These are phyloP conservation scores for Euplagia quadripunctaria DNA, from an alignment of 2,888 invertebrate species.

Conservation along the genomic window DNA sequence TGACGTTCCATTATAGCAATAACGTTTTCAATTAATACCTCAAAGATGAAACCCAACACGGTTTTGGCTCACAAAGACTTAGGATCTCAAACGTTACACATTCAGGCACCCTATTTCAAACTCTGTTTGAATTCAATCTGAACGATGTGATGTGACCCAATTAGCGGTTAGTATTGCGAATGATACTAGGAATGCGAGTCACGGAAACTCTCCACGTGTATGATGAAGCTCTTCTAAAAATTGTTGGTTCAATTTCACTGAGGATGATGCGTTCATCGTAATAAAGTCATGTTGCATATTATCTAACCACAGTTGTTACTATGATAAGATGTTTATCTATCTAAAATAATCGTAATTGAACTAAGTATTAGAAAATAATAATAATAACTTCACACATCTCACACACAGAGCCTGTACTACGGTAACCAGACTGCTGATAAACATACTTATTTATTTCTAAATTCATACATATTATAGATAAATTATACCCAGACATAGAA, in stretches of 20 bases:
- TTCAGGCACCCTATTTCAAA: constrained; percentile 55
- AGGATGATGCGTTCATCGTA: background rate
- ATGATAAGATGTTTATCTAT: too few relatives aligned
- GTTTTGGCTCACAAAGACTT: constrained; percentile 27
- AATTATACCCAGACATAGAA: too few relatives aligned
- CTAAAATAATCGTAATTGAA: too few relatives aligned
- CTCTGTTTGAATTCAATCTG: constrained; percentile 64
- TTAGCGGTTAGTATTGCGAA: constrained; percentile 54
- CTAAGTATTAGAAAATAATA: too few relatives aligned
- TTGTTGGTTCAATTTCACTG: background rate
- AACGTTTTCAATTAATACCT: constrained; percentile 3
- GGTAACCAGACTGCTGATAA: too few relatives aligned
- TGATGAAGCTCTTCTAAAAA: background rate
- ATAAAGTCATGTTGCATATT: background rate
- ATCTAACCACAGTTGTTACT: background rate
- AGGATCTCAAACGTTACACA: constrained; percentile 32
- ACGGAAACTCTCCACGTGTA: background rate
- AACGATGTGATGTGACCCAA: constrained; percentile 66
- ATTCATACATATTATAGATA: too few relatives aligned
- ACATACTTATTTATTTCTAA: too few relatives aligned
- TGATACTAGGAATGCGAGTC: constrained; percentile 25
- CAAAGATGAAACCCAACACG: constrained; percentile 8
- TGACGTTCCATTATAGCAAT: background rate
- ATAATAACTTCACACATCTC: too few relatives aligned
- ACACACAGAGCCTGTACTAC: too few relatives aligned